Evolutionary conservation across 2,113 vertebrate genomes (phyloP).

Genomic region (Rhagologus leucostigma): DNA sequence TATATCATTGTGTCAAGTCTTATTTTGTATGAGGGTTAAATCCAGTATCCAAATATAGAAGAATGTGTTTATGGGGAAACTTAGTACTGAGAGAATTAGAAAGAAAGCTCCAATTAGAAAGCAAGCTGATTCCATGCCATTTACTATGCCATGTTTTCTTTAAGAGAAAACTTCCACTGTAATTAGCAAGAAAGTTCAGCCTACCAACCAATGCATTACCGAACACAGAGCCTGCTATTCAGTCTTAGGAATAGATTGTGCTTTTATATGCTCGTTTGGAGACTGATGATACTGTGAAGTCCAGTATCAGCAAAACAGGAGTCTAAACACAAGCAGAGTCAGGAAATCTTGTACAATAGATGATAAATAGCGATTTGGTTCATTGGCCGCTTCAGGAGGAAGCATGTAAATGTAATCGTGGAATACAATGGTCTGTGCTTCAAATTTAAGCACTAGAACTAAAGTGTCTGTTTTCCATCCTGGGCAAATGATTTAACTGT

Average conservation of each 20-base stretch:
- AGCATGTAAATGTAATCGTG: background rate
- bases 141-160: constrained; percentile 48
- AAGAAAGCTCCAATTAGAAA: constrained; percentile 37
- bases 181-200: constrained; percentile 50
- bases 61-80: constrained; percentile 43
- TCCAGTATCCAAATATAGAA: constrained; percentile 30
- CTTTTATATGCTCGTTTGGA: constrained; percentile 37
- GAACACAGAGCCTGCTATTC: constrained; percentile 2
- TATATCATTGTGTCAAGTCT: constrained; percentile 43
- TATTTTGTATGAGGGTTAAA: constrained; percentile 43
- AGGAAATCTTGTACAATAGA: constrained; percentile 57
- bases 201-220: background rate
- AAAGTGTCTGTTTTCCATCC: background rate
- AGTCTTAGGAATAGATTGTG: background rate
- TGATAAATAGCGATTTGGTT: constrained; percentile 34
- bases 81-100: background rate
- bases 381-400: background rate
- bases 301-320: constrained; percentile 41
- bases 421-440: constrained; percentile 14
- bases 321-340: constrained; percentile 34
- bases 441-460: background rate
- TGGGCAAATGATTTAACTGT: background rate
- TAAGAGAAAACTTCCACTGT: constrained; percentile 34
- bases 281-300: background rate
- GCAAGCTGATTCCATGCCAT: constrained; percentile 16